Evolutionary conservation across 2,113 vertebrate species (phyloP).

Genomic region (Melanerpes aurifrons): DNA sequence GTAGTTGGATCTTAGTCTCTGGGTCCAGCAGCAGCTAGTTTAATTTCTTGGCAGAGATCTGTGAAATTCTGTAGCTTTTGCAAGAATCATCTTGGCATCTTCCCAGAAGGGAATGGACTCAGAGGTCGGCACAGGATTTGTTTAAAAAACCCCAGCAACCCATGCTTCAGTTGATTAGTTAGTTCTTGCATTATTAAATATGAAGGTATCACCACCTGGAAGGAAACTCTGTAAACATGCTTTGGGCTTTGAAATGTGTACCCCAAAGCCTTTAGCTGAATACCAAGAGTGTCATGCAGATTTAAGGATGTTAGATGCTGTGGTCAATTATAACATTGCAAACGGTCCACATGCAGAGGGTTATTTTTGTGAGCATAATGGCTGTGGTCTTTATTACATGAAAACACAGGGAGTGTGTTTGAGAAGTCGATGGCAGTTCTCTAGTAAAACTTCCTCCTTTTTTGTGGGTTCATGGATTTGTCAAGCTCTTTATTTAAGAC

Average conservation of each 20-base stretch:
- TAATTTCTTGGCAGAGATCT: slow-evolving; percentile 27
- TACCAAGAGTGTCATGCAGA: background rate
- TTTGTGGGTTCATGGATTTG: background rate
- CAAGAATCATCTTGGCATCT: slow-evolving; percentile 6
- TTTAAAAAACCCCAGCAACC: background rate
- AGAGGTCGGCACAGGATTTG: slow-evolving; percentile 9
- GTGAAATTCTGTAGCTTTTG: slow-evolving; percentile 52
- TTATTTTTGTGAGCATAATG: background rate
- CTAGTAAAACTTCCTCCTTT: background rate
- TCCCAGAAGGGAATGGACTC: slow-evolving; percentile 33
- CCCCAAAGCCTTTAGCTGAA: background rate
- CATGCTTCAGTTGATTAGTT: background rate
- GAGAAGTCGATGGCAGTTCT: background rate
- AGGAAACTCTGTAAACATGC: background rate
- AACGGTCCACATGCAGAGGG: background rate
- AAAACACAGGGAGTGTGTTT: background rate
- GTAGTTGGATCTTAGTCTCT: slow-evolving; percentile 4
- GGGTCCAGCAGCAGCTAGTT: slow-evolving; percentile 14
- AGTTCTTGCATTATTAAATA: background rate
- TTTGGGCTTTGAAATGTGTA: background rate
- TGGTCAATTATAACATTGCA: background rate
- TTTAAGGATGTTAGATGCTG: background rate
- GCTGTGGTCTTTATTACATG: background rate
- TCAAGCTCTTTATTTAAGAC: background rate
- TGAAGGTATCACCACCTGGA: background rate